Conservation (phyloP, 1,140 invertebrate genomes). For the Goniozus legneri region DNA sequence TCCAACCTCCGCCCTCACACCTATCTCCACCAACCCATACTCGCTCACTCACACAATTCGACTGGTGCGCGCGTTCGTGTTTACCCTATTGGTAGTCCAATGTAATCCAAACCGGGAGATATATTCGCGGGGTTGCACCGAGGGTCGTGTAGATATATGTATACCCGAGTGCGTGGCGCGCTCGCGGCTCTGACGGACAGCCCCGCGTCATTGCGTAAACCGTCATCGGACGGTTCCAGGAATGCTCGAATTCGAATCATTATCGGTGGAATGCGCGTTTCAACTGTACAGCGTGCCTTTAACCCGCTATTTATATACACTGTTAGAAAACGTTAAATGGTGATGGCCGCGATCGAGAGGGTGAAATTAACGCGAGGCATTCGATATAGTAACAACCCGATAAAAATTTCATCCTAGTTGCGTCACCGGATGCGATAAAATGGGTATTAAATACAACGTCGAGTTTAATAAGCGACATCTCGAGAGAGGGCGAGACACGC, state of each 20-base stretch:
- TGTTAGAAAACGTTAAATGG: no score
- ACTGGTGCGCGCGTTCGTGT: slow-evolving; percentile 27
- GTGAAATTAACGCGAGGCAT: no score
- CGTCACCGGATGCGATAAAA: no score
- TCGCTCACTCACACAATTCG: not conserved
- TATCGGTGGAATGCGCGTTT: slow-evolving; percentile 13
- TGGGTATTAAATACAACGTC: no score
- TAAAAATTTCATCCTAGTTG: no score
- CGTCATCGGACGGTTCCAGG: slow-evolving; percentile 28
- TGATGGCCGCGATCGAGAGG: no score
- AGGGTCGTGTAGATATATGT: slow-evolving; percentile 20
- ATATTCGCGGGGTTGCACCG: slow-evolving; percentile 22
- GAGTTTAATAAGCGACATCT: no score
- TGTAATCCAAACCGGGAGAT: slow-evolving; percentile 43
- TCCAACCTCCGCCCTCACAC: slow-evolving; percentile 16
- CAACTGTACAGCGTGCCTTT: slow-evolving; percentile 7
- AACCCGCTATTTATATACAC: slow-evolving; percentile 4
- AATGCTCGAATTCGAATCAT: no score
- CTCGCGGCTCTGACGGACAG: slow-evolving; percentile 44
- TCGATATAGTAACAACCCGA: no score
- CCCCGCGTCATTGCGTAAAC: slow-evolving; percentile 40
- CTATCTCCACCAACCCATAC: slow-evolving; percentile 3
- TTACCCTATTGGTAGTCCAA: slow-evolving; percentile 45
- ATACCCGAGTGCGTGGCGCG: slow-evolving; percentile 26
- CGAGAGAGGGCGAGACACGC: no score